Percentiles rank a stretch among this genome's conserved stretches.
Evolutionary conservation across 2,797 vertebrate genomes (phyloP).

Genomic region (Hemitrygon akajei): DNA sequence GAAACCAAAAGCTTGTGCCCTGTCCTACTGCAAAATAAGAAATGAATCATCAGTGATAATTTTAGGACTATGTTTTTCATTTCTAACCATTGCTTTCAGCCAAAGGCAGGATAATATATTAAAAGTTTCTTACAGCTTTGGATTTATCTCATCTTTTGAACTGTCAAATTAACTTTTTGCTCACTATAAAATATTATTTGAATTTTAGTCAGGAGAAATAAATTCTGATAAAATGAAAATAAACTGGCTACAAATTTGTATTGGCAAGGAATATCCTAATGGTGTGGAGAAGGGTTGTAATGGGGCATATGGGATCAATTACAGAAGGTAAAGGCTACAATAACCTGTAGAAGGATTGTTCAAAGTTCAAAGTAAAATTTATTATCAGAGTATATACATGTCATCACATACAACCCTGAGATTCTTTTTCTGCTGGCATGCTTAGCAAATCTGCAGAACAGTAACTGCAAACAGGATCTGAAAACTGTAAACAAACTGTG

Average conservation of each 20-base stretch:
- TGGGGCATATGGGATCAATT: not conserved
- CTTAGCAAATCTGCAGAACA: too few relatives aligned
- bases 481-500: too few relatives aligned
- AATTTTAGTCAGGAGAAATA: constrained; percentile 8
- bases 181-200: constrained; percentile 16
- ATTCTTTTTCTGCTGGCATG: too few relatives aligned
- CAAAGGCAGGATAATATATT: constrained; percentile 16
- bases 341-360: not conserved
- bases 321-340: not conserved
- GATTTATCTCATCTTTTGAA: not conserved
- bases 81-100: not conserved
- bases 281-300: not conserved
- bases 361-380: too few relatives aligned
- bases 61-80: not conserved
- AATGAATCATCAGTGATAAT: constrained; percentile 25
- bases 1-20: not conserved
- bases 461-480: too few relatives aligned
- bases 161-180: constrained; percentile 17
- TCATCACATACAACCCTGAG: too few relatives aligned
- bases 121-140: constrained; percentile 14
- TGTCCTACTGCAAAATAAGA: not conserved
- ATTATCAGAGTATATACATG: too few relatives aligned
- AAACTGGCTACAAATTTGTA: not conserved
- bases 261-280: not conserved
- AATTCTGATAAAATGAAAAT: constrained; percentile 17